These are phyloP conservation scores for Apis cerana DNA, from an alignment of 1,140 invertebrate species.

Conservation along the genomic window DNA sequence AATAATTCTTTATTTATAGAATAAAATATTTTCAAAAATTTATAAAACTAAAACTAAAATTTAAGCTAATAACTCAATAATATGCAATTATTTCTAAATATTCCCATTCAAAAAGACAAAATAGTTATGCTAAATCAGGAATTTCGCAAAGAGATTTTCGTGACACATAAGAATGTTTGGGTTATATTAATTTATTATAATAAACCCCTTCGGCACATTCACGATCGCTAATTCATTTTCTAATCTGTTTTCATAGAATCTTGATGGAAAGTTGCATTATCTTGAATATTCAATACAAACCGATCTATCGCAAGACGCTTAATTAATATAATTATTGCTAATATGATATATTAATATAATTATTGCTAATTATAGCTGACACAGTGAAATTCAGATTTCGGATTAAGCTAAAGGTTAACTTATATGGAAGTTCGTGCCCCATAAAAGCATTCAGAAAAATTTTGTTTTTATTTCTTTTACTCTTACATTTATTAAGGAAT, in stretches of 20 bases:
- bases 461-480: not conserved
- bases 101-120: not conserved
- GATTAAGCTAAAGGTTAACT: not conserved
- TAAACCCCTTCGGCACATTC: slow-evolving; percentile 23
- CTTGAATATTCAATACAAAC: not conserved
- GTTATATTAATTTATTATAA: slow-evolving; percentile 26
- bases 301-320: not conserved
- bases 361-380: slow-evolving; percentile 46
- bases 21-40: too few relatives aligned
- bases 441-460: not conserved
- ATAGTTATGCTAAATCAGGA: not conserved
- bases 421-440: not conserved
- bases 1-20: not conserved
- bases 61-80: too few relatives aligned
- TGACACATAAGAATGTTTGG: not conserved
- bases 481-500: slow-evolving; percentile 8
- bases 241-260: slow-evolving; percentile 35
- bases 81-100: too few relatives aligned
- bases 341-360: slow-evolving; percentile 41
- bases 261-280: not conserved
- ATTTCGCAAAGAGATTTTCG: slow-evolving; percentile 7
- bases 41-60: too few relatives aligned
- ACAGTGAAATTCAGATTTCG: not conserved
- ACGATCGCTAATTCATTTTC: slow-evolving; percentile 36
- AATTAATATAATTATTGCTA: slow-evolving; percentile 59